phyloP scores from a whole-genome alignment of 2,797 vertebrate species.

The Gorsachius magnificus region DNA sequence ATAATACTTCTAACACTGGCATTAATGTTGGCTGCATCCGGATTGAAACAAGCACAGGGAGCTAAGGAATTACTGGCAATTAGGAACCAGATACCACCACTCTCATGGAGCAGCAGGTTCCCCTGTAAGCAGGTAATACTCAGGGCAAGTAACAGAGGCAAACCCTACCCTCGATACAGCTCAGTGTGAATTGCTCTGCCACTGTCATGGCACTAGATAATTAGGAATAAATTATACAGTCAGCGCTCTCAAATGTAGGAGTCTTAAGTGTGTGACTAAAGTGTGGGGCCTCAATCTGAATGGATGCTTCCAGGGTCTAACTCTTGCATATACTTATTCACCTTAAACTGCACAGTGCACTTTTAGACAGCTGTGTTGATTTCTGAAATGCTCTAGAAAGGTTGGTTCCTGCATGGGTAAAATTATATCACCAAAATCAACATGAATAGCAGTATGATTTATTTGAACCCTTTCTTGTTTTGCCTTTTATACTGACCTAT shows the following conservation, averaged over 20 bases:
- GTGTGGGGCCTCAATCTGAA: not conserved
- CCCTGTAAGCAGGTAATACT: not conserved
- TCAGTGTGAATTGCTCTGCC: not conserved
- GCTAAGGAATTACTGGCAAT: not conserved
- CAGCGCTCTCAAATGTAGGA: not conserved
- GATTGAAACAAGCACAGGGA: not conserved
- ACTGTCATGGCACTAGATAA: not conserved
- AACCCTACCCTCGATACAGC: not conserved
- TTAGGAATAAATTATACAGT: not conserved
- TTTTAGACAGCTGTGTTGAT: not conserved
- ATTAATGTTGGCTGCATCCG: not conserved
- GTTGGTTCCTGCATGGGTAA: not conserved
- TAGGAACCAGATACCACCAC: not conserved
- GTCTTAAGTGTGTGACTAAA: not conserved
- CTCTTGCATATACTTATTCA: not conserved
- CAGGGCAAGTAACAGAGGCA: not conserved
- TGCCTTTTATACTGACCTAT: not conserved
- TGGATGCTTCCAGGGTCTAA: not conserved
- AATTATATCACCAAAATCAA: not conserved
- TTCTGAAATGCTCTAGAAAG: not conserved
- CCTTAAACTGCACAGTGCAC: not conserved
- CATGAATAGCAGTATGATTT: not conserved
- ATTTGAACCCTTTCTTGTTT: not conserved
- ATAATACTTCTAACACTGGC: not conserved
- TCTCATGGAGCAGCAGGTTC: not conserved